Percentiles rank a stretch among this genome's conserved stretches.
phyloP scores from a whole-genome alignment of 53 echinoderm and acorn worm species.

The Hippasteria phrygiana region DNA sequence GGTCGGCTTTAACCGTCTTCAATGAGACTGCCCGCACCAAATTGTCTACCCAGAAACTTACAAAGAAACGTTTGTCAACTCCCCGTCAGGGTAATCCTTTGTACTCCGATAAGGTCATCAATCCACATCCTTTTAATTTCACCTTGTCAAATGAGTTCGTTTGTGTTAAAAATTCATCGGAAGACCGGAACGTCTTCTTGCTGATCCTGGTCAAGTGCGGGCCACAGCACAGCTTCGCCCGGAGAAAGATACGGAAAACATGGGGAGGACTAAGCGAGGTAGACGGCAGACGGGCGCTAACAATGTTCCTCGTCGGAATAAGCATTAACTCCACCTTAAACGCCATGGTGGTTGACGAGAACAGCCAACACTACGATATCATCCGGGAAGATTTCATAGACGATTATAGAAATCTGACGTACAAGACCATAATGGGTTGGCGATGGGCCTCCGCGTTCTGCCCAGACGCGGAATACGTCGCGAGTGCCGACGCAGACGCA shows the following conservation, averaged over 20 bases:
- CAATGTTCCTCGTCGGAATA: conserved; percentile 40
- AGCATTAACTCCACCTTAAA: not conserved
- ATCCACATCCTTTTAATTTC: conserved; percentile 1
- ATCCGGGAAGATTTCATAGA: conserved; percentile 42
- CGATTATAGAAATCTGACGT: conserved; percentile 26
- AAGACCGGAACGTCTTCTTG: not conserved
- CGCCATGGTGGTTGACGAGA: not conserved
- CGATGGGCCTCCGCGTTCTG: conserved; percentile 21
- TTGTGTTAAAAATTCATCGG: not conserved
- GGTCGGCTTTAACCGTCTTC: too few relatives aligned
- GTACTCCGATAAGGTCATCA: not conserved
- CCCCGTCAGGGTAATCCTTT: too few relatives aligned
- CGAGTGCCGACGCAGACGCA: conserved; percentile 11
- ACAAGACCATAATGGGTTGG: conserved; percentile 36
- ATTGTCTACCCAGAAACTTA: too few relatives aligned
- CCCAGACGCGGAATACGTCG: conserved; percentile 5
- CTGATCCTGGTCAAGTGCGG: conserved; percentile 28
- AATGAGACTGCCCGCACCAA: too few relatives aligned
- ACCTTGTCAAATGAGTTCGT: not conserved
- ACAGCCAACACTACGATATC: conserved; percentile 9
- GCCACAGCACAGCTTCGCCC: not conserved
- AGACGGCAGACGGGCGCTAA: conserved; percentile 7
- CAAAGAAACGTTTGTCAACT: too few relatives aligned
- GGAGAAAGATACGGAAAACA: conserved; percentile 12
- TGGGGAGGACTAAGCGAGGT: conserved; percentile 26